Evolutionary conservation across 1,140 invertebrate genomes (phyloP).

Genomic region (Trialeurodes vaporariorum): DNA sequence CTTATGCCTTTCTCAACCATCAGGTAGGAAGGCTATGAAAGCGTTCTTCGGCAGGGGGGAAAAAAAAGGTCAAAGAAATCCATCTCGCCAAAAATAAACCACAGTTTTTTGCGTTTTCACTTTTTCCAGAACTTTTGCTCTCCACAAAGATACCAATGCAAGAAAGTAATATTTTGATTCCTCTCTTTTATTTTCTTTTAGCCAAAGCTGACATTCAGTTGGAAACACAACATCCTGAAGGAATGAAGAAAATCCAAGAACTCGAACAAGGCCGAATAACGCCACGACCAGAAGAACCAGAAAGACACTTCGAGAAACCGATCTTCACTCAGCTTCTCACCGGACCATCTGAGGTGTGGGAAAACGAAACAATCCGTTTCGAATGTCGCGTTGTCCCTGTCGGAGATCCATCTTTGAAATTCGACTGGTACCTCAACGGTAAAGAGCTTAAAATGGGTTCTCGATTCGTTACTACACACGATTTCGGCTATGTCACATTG

Average conservation of each 20-base stretch:
- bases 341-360: constrained; percentile 81
- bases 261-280: constrained; percentile 64
- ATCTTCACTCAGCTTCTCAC: constrained; percentile 82
- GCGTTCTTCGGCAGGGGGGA: too few relatives aligned
- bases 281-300: constrained; percentile 52
- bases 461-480: constrained; percentile 75
- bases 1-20: too few relatives aligned
- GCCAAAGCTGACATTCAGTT: constrained; percentile 79
- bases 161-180: too few relatives aligned
- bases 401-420: constrained; percentile 76
- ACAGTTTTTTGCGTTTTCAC: too few relatives aligned
- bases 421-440: constrained; percentile 93
- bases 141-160: too few relatives aligned
- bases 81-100: too few relatives aligned
- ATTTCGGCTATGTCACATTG: constrained; percentile 88
- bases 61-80: too few relatives aligned
- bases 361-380: constrained; percentile 90
- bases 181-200: constrained; percentile 32
- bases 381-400: constrained; percentile 92
- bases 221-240: constrained; percentile 90
- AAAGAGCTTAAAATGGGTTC: constrained; percentile 84
- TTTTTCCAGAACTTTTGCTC: too few relatives aligned
- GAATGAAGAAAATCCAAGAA: constrained; percentile 78
- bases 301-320: constrained; percentile 76
- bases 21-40: too few relatives aligned